A percentile compares a stretch with the other conserved stretches of the same genome.
Evolutionary conservation across 2,797 vertebrate genomes (phyloP).

Genomic region (Sebastes dallii): DNA sequence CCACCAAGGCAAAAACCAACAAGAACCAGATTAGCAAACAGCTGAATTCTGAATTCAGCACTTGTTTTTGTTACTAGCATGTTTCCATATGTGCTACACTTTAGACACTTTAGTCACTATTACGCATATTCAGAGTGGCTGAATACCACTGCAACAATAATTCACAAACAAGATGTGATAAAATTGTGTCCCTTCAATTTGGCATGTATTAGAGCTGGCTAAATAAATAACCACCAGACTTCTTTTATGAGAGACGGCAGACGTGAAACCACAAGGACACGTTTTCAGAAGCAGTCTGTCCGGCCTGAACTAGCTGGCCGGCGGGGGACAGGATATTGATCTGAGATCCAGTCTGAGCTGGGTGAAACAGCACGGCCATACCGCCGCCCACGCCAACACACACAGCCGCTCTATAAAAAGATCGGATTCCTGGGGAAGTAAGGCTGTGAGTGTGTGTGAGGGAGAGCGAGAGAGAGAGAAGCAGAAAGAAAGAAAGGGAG

Average conservation of each 20-base stretch:
- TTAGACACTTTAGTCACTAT: background rate
- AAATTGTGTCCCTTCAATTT: background rate
- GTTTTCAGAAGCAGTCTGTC: slow-evolving; percentile 63
- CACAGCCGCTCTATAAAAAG: slow-evolving; percentile 73
- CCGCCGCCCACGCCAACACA: slow-evolving; percentile 65
- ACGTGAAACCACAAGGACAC: slow-evolving; percentile 59
- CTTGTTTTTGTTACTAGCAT: background rate
- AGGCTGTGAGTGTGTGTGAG: slow-evolving; percentile 11
- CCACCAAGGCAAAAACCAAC: background rate
- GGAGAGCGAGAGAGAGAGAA: background rate
- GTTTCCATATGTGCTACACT: background rate
- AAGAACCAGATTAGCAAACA: slow-evolving; percentile 5
- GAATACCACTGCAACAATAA: background rate
- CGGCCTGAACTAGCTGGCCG: slow-evolving; percentile 59
- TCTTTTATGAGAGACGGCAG: slow-evolving; percentile 33
- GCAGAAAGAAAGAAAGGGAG: background rate
- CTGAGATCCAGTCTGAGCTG: slow-evolving; percentile 74
- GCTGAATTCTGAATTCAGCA: slow-evolving; percentile 5
- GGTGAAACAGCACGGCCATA: slow-evolving; percentile 68
- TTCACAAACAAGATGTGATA: background rate
- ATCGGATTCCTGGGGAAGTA: slow-evolving; percentile 58
- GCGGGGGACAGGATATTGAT: slow-evolving; percentile 80
- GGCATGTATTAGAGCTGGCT: background rate
- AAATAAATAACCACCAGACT: slow-evolving; percentile 21
- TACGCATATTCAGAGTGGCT: background rate